phyloP scores from a whole-genome alignment of 2,888 invertebrate species.

The Sturmia bella region DNA sequence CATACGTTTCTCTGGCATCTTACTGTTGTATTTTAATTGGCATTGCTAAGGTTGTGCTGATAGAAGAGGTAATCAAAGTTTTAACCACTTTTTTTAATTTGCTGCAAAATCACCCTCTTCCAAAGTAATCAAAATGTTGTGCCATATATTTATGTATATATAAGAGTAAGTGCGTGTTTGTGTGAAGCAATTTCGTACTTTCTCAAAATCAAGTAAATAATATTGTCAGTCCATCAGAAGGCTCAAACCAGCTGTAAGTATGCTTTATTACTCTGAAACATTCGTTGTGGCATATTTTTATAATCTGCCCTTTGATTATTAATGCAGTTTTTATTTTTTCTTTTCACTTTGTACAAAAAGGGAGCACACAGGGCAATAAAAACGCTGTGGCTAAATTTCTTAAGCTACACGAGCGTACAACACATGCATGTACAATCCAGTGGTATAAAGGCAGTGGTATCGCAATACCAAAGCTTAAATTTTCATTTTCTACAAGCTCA shows the following conservation, averaged over 20 bases:
- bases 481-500: too few species aligned
- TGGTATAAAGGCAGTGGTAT: background rate
- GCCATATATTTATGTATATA: too few species aligned
- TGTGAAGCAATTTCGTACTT: slow-evolving; percentile 9
- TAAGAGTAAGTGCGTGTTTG: background rate
- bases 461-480: too few species aligned
- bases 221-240: slow-evolving; percentile 29
- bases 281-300: slow-evolving; percentile 43
- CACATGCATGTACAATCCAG: background rate
- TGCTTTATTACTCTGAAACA: slow-evolving; percentile 48
- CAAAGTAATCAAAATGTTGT: too few species aligned
- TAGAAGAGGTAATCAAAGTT: too few species aligned
- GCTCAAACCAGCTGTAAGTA: slow-evolving; percentile 17
- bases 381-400: slow-evolving; percentile 34
- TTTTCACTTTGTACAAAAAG: background rate
- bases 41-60: too few species aligned
- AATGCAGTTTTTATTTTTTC: slow-evolving; percentile 30
- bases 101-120: too few species aligned
- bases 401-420: slow-evolving; percentile 36
- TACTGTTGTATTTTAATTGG: too few species aligned
- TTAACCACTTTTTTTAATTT: too few species aligned
- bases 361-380: slow-evolving; percentile 51
- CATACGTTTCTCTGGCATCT: too few species aligned
- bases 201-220: slow-evolving; percentile 41
- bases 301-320: slow-evolving; percentile 57